Base-by-base conservation (phyloP, 1,140 invertebrate species). In the Microplitis mediator region DNA sequence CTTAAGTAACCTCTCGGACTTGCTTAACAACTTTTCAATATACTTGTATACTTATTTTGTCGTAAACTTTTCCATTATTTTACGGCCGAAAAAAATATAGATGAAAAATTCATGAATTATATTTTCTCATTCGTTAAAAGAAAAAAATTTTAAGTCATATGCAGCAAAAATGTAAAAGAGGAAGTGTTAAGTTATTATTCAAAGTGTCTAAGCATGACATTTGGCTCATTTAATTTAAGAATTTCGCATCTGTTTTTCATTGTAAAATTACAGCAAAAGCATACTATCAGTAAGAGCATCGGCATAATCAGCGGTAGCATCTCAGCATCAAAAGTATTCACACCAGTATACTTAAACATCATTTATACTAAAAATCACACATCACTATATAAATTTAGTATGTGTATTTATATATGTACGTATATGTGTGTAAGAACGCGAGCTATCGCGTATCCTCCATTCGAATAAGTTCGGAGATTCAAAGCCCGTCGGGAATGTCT, bases 401-500 rank as follows among this genome's bases (percentile, higher is more conserved):
- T 45, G 11, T 4, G 11, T 45, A 11, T 45, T 9, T 45, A 45
- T 45, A 45, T 45, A 45, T 45, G 11, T 45, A 5, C 11, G 6
- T 39, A 39, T 39, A 9, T 39, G 5, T 39, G 11, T 39, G 8
- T 45, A 52, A 68, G 34, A 63, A 35, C 58, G 58, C 60, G 39
- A 14, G 65, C 31, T 9, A 13, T 45, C 39, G 34, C 23, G 58
- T 70, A 70, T 70, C 9, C 31, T 9, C 45, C 5, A 45, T 45
- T 2, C 31, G 39, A 23, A 51, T 31, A 58, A 52, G 62, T 74
- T 70, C 54, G 61, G 34, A 52, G 73, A 74, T 74, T 74, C 68
- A 67, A 74, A 74, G 69, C 71, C 54, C 72, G 70, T 76, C 71
- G 75, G 67, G 75, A 76, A 76, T 76, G 75, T 76, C 69, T 50